Base-by-base conservation (phyloP, 2,113 vertebrate genomes). In the Epinephelus moara region DNA sequence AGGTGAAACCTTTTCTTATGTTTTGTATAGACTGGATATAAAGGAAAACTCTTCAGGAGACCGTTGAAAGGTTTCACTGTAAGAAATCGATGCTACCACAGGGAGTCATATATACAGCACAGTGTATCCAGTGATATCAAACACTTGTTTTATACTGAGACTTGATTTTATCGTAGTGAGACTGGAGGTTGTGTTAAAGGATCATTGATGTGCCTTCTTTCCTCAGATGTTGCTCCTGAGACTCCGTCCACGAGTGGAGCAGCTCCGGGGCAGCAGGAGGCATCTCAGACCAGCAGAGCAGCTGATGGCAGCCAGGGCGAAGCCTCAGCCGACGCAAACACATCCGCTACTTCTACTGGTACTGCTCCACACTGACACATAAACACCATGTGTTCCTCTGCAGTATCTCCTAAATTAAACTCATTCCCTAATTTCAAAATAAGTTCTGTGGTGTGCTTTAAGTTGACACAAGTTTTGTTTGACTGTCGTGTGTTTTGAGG, bases 291-390 rank as follows among this genome's bases (percentile, higher is more conserved):
- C 62, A 23, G 49, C 56, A 19, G 82, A 19, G 78, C 66, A 57
- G 30, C 67, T 55, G 89, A 91, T 13, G 67, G 75, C 3, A 12
- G 77, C 61, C 81, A 59, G 61, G 69, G 66, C 0, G 93, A 93
- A 3, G 40, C 87, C 12, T 52, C 84, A 2, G 68, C 88, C 0
- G 93, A 94, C 62, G 57, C 88, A 6, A 66, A 66, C 81, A 42
- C 87, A 0, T 72, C 91, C 27, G 70, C 84, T 18, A 61, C 92
- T 2, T 67, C 61, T 60, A 49, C 92, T 0, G 94, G 94, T 95
- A 93, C 76, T 19, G 55, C 40, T 10, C 25, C 59, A 52, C 62
- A 15, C 42, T 47, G 27, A 66, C 42, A 10, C 42, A 11, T 9
- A 10, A 45, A 45, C 42, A 45, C 42, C 42, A 1, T 8, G 8